A percentile compares a stretch with the other conserved stretches of the same genome.
Evolutionary conservation across 2,113 vertebrate genomes (phyloP).

Genomic region (Lepus americanus): DNA sequence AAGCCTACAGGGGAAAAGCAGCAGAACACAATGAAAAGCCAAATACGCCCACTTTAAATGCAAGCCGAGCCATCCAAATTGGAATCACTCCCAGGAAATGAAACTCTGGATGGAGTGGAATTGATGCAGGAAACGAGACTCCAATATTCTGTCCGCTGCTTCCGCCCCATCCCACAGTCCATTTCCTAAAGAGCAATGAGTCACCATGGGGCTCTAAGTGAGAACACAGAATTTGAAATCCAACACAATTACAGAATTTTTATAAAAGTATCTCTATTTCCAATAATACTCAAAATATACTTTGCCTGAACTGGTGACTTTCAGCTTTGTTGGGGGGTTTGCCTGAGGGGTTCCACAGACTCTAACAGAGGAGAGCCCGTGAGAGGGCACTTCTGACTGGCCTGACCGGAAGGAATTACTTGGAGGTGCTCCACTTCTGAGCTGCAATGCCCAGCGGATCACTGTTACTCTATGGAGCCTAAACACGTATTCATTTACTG

Average conservation of each 20-base stretch:
- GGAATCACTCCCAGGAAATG: background rate
- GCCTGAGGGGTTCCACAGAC: background rate
- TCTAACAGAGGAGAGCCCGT: background rate
- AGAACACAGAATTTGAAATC: background rate
- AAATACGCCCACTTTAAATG: background rate
- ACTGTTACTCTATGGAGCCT: background rate
- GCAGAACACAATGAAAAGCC: background rate
- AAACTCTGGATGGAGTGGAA: slow-evolving; percentile 11
- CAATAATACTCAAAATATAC: background rate
- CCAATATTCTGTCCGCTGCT: background rate
- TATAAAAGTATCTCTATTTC: background rate
- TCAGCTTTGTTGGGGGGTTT: background rate
- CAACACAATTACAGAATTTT: background rate
- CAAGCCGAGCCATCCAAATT: background rate
- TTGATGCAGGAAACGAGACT: background rate
- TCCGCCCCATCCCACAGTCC: background rate
- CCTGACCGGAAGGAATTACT: background rate
- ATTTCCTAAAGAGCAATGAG: background rate
- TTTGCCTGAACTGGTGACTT: background rate
- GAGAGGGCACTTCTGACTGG: background rate
- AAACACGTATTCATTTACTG: background rate
- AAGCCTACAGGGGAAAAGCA: background rate
- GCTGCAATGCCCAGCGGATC: background rate
- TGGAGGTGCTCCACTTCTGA: background rate
- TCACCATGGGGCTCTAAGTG: background rate